Evolutionary conservation across 2,888 invertebrate species (phyloP), one percentile per base, ranked within the genome.

Genomic region (Trissolcus brochymenae): DNA sequence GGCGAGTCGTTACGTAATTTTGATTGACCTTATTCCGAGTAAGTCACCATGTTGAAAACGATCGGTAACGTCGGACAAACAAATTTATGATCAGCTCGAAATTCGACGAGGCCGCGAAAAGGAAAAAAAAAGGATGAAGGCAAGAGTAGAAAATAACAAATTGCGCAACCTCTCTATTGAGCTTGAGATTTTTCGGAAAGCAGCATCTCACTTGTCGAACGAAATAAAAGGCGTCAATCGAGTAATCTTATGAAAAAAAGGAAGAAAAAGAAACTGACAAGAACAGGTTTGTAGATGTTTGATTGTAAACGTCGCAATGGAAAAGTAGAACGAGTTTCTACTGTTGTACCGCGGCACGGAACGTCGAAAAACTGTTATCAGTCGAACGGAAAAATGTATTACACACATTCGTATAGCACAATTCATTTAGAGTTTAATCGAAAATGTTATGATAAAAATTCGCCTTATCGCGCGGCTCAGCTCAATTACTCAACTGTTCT

Each of bases 341-440:
- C 46, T 54, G 55, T 54, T 35, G 56, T 62, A 21, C 25, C 25
- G 21, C 60, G 62, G 41, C 66, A 35, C 54, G 54, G 9, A 75
- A 35, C 59, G 51, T 59, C 64, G 59, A 75, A 75, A 74, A 75
- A 59, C n/a, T 67, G 61, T 62, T 68, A 75, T 75, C 74, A 64
- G 41, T 19, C 21, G 50, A 49, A 59, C 35, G 53, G 64, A 75
- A 75, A 75, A 75, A 68, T 67, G 46, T 16, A 29, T 71, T 62
- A 57, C 59, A 40, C 19, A 9, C 50, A 40, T 57, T 21, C 40
- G 35, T 16, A 11, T n/a, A 51, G 11, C 17, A 9, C 53, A 59
- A 67, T 68, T 68, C 59, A 53, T 57, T 66, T 57, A 3, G 40
- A 43, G 51, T 54, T 56, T 43, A 53, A 64, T 43, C 16, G 46